These are phyloP conservation scores for Tortrix viridana DNA, from an alignment of 2,888 invertebrate genomes.

Conservation along the genomic window DNA sequence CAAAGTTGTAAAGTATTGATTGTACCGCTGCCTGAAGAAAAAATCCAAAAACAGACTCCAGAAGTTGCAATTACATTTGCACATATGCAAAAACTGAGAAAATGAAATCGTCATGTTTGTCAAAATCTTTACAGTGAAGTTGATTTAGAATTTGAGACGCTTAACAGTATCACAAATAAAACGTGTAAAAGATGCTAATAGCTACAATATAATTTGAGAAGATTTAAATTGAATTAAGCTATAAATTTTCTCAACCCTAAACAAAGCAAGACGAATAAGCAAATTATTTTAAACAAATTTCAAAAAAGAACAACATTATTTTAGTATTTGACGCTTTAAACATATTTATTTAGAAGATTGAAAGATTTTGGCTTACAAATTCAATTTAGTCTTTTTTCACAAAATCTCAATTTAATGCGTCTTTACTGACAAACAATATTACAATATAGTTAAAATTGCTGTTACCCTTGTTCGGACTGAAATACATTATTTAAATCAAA, in stretches of 20 bases:
- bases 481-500: not conserved
- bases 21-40: too few species aligned
- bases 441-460: not conserved
- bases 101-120: not conserved
- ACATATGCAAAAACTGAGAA: too few species aligned
- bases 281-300: not conserved
- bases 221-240: constrained; percentile 8
- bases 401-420: not conserved
- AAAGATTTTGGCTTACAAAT: too few species aligned
- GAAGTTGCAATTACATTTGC: too few species aligned
- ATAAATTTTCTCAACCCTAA: constrained; percentile 12
- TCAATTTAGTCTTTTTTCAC: not conserved
- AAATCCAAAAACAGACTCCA: too few species aligned
- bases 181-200: constrained; percentile 14
- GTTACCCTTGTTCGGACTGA: not conserved
- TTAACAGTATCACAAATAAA: constrained; percentile 5
- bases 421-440: not conserved
- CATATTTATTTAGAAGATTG: too few species aligned
- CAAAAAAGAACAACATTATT: too few species aligned
- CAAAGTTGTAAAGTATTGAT: too few species aligned
- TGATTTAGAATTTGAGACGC: constrained; percentile 4
- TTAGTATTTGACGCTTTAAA: too few species aligned
- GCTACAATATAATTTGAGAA: not conserved
- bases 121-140: not conserved
- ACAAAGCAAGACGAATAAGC: constrained; percentile 11